Percentiles rank a stretch among this genome's conserved stretches.
phyloP scores from a whole-genome alignment of 2,797 vertebrate genomes.

The Neosilurus hyrtlii region DNA sequence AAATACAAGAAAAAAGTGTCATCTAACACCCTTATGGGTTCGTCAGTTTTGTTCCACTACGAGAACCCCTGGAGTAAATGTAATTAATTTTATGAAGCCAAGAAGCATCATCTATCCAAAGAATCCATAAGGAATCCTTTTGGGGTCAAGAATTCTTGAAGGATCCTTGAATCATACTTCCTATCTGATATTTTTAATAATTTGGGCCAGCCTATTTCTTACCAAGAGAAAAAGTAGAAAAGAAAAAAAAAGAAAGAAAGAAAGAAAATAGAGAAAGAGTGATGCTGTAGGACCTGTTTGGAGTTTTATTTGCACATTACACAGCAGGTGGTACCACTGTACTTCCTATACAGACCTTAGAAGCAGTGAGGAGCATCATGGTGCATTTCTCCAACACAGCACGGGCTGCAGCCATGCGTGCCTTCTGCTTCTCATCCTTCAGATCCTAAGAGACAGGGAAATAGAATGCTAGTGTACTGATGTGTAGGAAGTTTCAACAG shows the following conservation, averaged over 20 bases:
- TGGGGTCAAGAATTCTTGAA: not conserved
- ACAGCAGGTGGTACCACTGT: slow-evolving; percentile 10
- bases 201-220: not conserved
- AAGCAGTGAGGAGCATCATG: slow-evolving; percentile 99
- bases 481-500: not conserved
- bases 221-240: not conserved
- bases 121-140: not conserved
- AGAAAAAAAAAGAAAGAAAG: no score
- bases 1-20: not conserved
- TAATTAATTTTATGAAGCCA: not conserved
- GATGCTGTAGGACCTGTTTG: not conserved
- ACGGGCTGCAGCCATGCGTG: slow-evolving; percentile 92
- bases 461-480: not conserved
- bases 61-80: not conserved
- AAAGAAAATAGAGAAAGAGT: not conserved
- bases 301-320: not conserved
- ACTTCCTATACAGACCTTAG: slow-evolving; percentile 78
- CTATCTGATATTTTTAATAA: not conserved
- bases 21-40: not conserved
- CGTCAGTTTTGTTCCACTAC: not conserved
- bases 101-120: not conserved
- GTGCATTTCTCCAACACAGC: slow-evolving; percentile 97
- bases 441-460: slow-evolving; percentile 77
- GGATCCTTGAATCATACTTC: not conserved
- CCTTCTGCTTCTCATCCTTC: slow-evolving; percentile 98